Base-by-base conservation (phyloP, 2,113 vertebrate species). In the Okapia johnstoni region DNA sequence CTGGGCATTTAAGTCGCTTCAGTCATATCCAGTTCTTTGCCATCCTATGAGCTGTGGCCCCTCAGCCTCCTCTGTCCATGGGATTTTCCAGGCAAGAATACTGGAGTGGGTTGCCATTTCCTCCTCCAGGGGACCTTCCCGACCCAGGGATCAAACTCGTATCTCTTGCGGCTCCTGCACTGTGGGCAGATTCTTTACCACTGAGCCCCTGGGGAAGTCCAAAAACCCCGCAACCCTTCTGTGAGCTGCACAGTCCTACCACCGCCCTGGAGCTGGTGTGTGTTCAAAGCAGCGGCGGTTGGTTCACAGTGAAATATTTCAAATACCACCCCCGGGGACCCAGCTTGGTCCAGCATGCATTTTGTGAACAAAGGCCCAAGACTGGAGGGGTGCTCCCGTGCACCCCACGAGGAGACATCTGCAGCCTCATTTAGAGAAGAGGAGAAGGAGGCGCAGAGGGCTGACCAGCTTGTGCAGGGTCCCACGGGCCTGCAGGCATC, bases 201-300 rank as follows among this genome's bases (percentile, higher is more conserved):
- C 70, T 76, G 70, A 76, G 23, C 12, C 40, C 3, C 70, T 43
- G 40, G 70, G 40, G 6, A 73, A 76, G 23, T 26, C 70, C 70
- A 4, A 1, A 0, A 58, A 7, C 16, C 19, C 15, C 0, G 1
- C 2, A 3, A 16, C 52, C 33, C 21, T 77, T 6, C 76, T 14
- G 0, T 0, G 1, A 30, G 33, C 23, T 21, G n/a, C 52, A 28
- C 1, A 1, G n/a, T 8, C 3, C 0, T 15, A n/a, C 1, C 13
- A 25, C 30, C 3, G 19, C 54, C 54, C 55, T 3, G 7, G 13
- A 66, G 63, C 8, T 63, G 4, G 23, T 4, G 2, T 30, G 70
- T 14, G 21, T 30, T 79, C 54, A 12, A 15, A 80, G 58, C 3
- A 0, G 46, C 3, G 0, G 48, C 43, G 5, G 12, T 14, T 16